Conservation (phyloP, 2,113 vertebrate genomes). For the Morone chrysops region DNA sequence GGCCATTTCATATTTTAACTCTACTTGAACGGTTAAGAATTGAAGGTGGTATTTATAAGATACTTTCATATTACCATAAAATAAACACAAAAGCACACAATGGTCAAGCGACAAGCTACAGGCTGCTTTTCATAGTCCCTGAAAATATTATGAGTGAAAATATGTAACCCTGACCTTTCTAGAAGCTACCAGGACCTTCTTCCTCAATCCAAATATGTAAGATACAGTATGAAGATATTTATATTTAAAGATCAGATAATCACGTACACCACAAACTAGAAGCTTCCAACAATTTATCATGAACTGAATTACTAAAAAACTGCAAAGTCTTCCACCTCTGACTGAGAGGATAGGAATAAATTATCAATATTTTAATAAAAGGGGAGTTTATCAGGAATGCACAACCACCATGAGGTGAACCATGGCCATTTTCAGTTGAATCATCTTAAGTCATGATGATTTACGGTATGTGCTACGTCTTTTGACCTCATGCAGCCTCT, state of each 20-base stretch:
- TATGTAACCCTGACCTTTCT: conserved; percentile 3
- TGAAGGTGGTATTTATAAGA: not conserved
- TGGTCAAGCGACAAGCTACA: not conserved
- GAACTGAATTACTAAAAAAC: not conserved
- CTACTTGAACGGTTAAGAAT: not conserved
- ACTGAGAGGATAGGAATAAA: not conserved
- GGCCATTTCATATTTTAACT: not conserved
- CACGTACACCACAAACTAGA: not conserved
- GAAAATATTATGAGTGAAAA: not conserved
- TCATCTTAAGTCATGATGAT: not conserved
- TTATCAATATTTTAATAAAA: not conserved
- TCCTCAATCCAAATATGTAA: conserved; percentile 3
- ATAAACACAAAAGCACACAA: not conserved
- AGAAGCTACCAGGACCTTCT: not conserved
- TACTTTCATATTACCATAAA: not conserved
- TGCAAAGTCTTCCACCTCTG: not conserved
- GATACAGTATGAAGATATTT: conserved; percentile 33
- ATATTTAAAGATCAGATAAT: conserved; percentile 27
- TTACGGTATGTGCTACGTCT: not conserved
- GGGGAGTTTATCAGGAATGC: not conserved
- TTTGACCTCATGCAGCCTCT: not conserved
- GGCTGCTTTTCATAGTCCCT: not conserved
- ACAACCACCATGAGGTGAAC: not conserved
- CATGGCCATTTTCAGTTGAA: not conserved
- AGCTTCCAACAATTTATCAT: not conserved